These are phyloP conservation scores for Cololabis saira DNA, from an alignment of 2,113 vertebrate genomes.

Conservation along the genomic window DNA sequence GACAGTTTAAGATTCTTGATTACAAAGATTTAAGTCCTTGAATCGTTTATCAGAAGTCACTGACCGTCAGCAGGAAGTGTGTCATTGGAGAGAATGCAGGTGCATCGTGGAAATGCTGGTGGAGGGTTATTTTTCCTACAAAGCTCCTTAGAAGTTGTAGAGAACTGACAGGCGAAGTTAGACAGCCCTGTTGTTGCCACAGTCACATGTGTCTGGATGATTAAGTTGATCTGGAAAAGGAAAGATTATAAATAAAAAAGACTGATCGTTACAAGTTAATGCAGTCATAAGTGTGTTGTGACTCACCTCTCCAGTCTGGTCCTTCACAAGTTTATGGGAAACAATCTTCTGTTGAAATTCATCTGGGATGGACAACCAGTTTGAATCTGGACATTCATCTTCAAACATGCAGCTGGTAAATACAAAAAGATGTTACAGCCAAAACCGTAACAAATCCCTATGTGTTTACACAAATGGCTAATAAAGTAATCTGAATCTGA, in stretches of 20 bases:
- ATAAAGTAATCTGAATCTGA: too few species aligned
- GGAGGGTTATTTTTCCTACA: background rate
- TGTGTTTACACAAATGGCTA: too few species aligned
- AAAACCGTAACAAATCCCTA: too few species aligned
- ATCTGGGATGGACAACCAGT: constrained; percentile 72
- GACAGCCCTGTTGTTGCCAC: fast-evolving
- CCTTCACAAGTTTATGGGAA: constrained; percentile 50
- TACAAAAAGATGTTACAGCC: background rate
- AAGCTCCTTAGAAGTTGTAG: background rate
- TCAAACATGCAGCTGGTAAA: constrained; percentile 68
- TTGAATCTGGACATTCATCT: constrained; percentile 61
- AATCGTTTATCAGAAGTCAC: background rate
- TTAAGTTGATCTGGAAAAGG: constrained; percentile 59
- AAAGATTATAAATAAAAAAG: background rate
- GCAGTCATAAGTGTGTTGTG: background rate
- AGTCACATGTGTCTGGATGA: constrained; percentile 44
- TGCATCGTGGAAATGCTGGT: constrained; percentile 66
- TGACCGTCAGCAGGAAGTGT: constrained; percentile 57
- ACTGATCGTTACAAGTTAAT: background rate
- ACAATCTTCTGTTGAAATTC: constrained; percentile 52
- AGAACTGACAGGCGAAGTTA: constrained; percentile 64
- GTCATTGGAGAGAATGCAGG: constrained; percentile 46
- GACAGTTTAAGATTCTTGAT: background rate
- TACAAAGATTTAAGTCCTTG: background rate
- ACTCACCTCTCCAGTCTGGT: constrained; percentile 48